Conservation (phyloP, 2,888 invertebrate species). For the Spisula solida region DNA sequence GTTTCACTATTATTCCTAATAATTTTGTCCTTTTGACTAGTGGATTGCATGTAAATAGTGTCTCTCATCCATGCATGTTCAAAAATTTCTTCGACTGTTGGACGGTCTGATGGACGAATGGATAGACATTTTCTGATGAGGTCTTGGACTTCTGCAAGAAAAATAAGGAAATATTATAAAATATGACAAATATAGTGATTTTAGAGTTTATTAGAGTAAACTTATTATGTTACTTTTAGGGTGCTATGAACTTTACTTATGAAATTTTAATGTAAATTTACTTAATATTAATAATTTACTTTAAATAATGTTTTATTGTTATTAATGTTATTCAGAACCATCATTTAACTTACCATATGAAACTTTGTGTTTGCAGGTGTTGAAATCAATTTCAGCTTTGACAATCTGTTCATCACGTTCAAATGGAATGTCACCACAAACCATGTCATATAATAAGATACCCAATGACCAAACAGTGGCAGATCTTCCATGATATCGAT, state of each 20-base stretch:
- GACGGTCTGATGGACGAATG: constrained; percentile 88
- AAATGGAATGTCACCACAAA: constrained; percentile 91
- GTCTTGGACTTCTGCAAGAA: constrained; percentile 89
- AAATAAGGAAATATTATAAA: background rate
- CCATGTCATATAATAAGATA: constrained; percentile 90
- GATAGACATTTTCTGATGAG: constrained; percentile 89
- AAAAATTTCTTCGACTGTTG: constrained; percentile 88
- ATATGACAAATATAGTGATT: background rate
- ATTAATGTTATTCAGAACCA: background rate
- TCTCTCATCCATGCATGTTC: constrained; percentile 89
- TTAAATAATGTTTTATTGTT: background rate
- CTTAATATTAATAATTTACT: background rate
- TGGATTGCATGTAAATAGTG: constrained; percentile 67
- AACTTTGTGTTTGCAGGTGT: constrained; percentile 82
- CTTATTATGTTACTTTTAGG: no score
- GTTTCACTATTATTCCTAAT: constrained; percentile 72
- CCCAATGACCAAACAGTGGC: constrained; percentile 91
- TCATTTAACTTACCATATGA: constrained; percentile 80
- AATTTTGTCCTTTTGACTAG: constrained; percentile 73
- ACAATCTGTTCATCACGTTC: constrained; percentile 89
- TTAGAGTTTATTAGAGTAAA: no score
- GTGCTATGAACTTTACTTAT: no score
- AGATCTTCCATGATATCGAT: constrained; percentile 89
- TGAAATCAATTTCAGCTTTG: constrained; percentile 85
- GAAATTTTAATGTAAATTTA: background rate